Evolutionary conservation across 1,140 invertebrate species (phyloP), one percentile per base, ranked within the genome.

Genomic region (Drosophila quadrilineata): DNA sequence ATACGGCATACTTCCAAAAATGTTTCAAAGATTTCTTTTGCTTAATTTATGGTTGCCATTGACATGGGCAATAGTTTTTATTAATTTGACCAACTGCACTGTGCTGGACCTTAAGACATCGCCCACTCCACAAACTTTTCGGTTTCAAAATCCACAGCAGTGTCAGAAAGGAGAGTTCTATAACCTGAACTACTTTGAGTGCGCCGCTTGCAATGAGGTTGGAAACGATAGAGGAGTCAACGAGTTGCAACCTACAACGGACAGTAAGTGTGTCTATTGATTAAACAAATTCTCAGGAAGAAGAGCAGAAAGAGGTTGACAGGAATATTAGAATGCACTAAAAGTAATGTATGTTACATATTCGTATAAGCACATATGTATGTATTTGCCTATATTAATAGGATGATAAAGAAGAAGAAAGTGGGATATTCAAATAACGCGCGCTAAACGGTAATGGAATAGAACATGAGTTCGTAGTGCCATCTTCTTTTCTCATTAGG

Each of bases 241-340:
- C 56, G 54, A 84, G 66, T 35, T 89, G 71, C 80, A 84, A 46
- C 72, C 80, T 12, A 56, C 57, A 8, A 9, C 36, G 22, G 82
- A 89, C 50, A 85, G 88, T 89, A 45, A 88, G 87, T 89, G 24
- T 29, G 10, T 33, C 46, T 82, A 80, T 89, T 86, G 87, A 88
- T 88, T 84, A 64, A 87, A 88, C 77, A 88, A 56, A 57, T 56
- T 19, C 21, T n/a, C n/a, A n/a, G n/a, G n/a, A 29, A 21, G 43
- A 21, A 9, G 14, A 10, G 21, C 14, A 26, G 29, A 24, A 21
- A 10, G n/a, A 12, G 8, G 29, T 6, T 3, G 24, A 12, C 10
- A 19, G 9, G n/a, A 31, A 14, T 14, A n/a, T 12, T 5, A 17
- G 3, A 9, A 19, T 33, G 14, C 12, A 29, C 9, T 65, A 43